Base-by-base conservation (phyloP, 2,888 invertebrate genomes). In the Megaustenia siamemsis region DNA sequence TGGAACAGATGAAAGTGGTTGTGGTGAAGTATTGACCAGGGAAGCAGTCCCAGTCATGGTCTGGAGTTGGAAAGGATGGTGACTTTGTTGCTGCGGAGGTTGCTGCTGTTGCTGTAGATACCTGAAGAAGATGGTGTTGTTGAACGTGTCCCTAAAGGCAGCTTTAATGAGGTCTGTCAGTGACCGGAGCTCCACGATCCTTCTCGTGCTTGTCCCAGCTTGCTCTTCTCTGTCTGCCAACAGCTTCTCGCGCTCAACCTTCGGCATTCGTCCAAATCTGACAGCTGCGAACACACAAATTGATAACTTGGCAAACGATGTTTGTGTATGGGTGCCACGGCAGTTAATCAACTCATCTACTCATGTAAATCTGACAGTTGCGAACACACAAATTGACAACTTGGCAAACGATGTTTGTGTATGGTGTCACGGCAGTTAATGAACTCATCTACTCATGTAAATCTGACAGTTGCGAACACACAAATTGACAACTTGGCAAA, bases 201-300 rank as follows among this genome's bases (percentile, higher is more conserved):
- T 75, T 45, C 90, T 86, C 18, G 88, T 85, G 69, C 89, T 89
- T 28, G 88, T 90, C 40, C 85, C 87, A 15, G 87, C 87, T 32
- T 92, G 86, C 71, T 92, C 92, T 80, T 92, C 92, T 71, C 90
- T 89, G 86, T 92, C 92, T 12, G 91, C 91, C n/a, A 91, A 83
- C 77, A 92, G 87, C 75, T 92, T 92, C 82, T 92, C 92, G 38
- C 92, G 86, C 43, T 92, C 92, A 0, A 89, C 89, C 87, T 92
- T 92, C 24, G 92, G 92, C 92, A 92, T 92, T 76, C 92, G 86
- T 24, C 92, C 92, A 89, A 92, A 92, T 15, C 92, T 86, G 1
- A 92, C 92, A 84, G 92, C 92, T 92, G 86, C 6, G 84, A 87
- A 32, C 38, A 45, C 0, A 40, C 0, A 43, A n/a, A 43, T 43